Base-by-base conservation (phyloP, 2,888 invertebrate genomes). In the Hypena proboscidalis region DNA sequence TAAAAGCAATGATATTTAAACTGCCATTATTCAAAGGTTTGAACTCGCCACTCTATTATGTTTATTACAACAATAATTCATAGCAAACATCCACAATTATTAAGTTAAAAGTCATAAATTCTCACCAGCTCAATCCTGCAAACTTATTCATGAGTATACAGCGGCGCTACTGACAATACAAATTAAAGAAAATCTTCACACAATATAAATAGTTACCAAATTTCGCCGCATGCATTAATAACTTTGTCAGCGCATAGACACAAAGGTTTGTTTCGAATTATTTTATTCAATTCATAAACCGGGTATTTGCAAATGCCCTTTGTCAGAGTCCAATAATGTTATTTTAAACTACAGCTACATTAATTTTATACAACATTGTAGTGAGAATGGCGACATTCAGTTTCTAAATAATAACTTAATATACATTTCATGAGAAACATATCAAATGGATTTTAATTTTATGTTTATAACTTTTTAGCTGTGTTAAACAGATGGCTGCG, bases 31-130 rank as follows among this genome's bases (percentile, higher is more conserved):
- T 60, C 57, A 63, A 60, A 57, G 48, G 61, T 52, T 57, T 57
- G 38, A 43, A 52, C 38, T 48, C 52, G 36, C 42, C 55, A 59
- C 67, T 67, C 52, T 56, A 45, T 54, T 44, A 49, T 13, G 38
- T 52, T 60, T 59, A 69, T 65, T 70, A 58, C 59, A 38, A 58
- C 45, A 49, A 68, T 70, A 68, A 49, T 56, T 70, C 65, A 70
- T 51, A 42, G 58, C 53, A 56, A 62, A 63, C 51, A 63, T 55
- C 47, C 54, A 54, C 70, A 67, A 72, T 68, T 70, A 67, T 72
- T 72, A 70, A 70, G 61, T 67, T 53, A 38, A 37, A 35, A 58
- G 52, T 56, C 45, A 65, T 70, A 67, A 70, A 70, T 70, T 58
- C 45, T 40, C 58, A 65, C 62, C 52, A 50, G 58, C 57, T 43